Base-by-base conservation (phyloP, 2,797 vertebrate genomes). In the Sarcoramphus papa region DNA sequence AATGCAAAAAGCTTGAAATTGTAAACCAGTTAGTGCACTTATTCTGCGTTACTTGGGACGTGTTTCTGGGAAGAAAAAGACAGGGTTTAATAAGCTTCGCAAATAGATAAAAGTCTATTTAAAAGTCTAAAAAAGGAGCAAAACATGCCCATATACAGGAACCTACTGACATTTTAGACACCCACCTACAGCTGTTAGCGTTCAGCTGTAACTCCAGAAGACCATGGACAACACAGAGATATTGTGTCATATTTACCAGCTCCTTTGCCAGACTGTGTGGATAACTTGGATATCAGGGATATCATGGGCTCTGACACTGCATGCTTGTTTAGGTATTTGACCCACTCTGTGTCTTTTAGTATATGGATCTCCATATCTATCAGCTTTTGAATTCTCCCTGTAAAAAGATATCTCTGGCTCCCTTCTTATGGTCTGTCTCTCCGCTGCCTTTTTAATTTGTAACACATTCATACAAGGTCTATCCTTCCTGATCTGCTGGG, bases 151-250 rank as follows among this genome's bases (percentile, higher is more conserved):
- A 3, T 35, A 14, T 22, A 28, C 12, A 57, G 10, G 5, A 4
- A 50, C 2, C 28, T 35, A 35, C 18, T 45, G 19, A 14, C 0
- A 25, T 48, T 70, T 81, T 56, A 67, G 40, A 40, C 6, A 40
- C 2, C 3, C 5, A n/a, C 2, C 2, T 12, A 17, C 2, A 54
- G 1, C 2, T 54, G 14, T 45, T 47, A 33, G 10, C 37, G 10
- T 54, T 90, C 59, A 88, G 5, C 5, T 59, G 16, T 28, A 72
- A 12, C 7, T 73, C 33, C n/a, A 69, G n/a, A 76, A 68, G 9
- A n/a, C 8, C 6, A 41, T 1, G 7, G 27, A 7, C 7, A 69
- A 12, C 16, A 7, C 31, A 67, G 25, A 84, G 41, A 22, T 30
- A 3, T 15, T 33, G 5, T 43, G 24, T 25, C 15, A 8, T 40